Evolutionary conservation across 2,797 vertebrate genomes (phyloP).

Genomic region (Emys orbicularis): DNA sequence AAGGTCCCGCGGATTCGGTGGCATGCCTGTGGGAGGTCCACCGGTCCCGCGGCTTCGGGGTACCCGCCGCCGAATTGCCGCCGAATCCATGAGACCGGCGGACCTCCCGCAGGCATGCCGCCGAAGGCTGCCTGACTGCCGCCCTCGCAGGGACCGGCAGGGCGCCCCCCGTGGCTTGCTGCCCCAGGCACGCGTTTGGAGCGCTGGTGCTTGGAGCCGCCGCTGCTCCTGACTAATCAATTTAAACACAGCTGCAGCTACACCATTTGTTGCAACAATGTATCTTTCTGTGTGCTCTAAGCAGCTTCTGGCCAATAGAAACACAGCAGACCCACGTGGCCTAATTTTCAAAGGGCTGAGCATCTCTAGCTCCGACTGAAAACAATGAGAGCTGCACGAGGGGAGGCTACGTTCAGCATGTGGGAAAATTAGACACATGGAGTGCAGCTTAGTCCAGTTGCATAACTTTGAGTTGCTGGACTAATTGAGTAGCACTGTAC

Average conservation of each 20-base stretch:
- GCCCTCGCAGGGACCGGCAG: too few relatives aligned
- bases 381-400: not conserved
- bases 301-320: fast-evolving
- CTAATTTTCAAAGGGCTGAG: not conserved
- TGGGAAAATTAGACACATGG: constrained; percentile 41
- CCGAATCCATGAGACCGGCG: too few relatives aligned
- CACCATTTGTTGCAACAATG: not conserved
- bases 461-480: not conserved
- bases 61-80: too few relatives aligned
- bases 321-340: fast-evolving
- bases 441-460: constrained; percentile 58
- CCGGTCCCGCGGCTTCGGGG: too few relatives aligned
- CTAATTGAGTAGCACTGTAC: fast-evolving
- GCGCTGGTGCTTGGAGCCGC: too few relatives aligned
- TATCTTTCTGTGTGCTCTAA: not conserved
- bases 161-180: too few relatives aligned
- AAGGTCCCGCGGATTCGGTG: too few relatives aligned
- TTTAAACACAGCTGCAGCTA: not conserved
- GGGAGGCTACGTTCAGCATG: constrained; percentile 56
- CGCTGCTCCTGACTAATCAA: not conserved
- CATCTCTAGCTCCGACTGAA: constrained; percentile 39
- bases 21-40: too few relatives aligned
- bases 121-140: too few relatives aligned
- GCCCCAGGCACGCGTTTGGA: too few relatives aligned
- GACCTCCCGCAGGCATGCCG: too few relatives aligned